phyloP scores from a whole-genome alignment of 2,888 invertebrate genomes.

The Anarsia innoxiella region DNA sequence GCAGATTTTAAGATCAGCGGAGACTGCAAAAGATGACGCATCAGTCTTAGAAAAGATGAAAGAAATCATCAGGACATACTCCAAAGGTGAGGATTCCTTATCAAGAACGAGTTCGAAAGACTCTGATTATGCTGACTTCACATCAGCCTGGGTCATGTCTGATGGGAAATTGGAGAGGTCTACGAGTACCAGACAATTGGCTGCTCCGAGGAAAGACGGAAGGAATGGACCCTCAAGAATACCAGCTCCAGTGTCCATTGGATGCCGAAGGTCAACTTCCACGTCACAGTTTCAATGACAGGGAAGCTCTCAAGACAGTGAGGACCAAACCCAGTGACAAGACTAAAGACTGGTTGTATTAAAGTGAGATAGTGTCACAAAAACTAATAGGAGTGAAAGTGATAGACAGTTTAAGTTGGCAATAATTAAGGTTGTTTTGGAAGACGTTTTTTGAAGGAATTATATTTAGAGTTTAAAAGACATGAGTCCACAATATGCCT shows the following conservation, averaged over 20 bases:
- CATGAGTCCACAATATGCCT: slow-evolving; percentile 3
- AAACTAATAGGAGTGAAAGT: slow-evolving; percentile 13
- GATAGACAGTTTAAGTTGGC: slow-evolving; percentile 24
- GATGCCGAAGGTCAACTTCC: slow-evolving; percentile 62
- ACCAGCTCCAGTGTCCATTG: slow-evolving; percentile 62
- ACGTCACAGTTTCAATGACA: slow-evolving; percentile 67
- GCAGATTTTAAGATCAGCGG: slow-evolving; percentile 82
- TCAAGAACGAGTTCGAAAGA: slow-evolving; percentile 70
- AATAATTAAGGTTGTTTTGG: slow-evolving; percentile 21
- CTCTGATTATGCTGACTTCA: slow-evolving; percentile 80
- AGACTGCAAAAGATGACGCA: slow-evolving; percentile 82
- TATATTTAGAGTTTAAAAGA: slow-evolving; percentile 10
- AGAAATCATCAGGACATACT: slow-evolving; percentile 71
- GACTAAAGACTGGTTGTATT: slow-evolving; percentile 23
- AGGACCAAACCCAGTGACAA: slow-evolving; percentile 24
- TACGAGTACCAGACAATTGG: slow-evolving; percentile 69
- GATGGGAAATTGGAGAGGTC: slow-evolving; percentile 79
- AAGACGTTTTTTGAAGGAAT: slow-evolving; percentile 15
- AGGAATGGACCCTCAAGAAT: slow-evolving; percentile 60
- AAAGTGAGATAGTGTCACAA: slow-evolving; percentile 12
- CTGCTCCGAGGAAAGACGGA: slow-evolving; percentile 63
- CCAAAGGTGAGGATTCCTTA: slow-evolving; percentile 61
- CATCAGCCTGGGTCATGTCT: slow-evolving; percentile 83
- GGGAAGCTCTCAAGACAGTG: slow-evolving; percentile 29
- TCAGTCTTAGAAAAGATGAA: slow-evolving; percentile 84